phyloP scores from a whole-genome alignment of 2,888 invertebrate species.

The Amblyjoppa fuscipennis region DNA sequence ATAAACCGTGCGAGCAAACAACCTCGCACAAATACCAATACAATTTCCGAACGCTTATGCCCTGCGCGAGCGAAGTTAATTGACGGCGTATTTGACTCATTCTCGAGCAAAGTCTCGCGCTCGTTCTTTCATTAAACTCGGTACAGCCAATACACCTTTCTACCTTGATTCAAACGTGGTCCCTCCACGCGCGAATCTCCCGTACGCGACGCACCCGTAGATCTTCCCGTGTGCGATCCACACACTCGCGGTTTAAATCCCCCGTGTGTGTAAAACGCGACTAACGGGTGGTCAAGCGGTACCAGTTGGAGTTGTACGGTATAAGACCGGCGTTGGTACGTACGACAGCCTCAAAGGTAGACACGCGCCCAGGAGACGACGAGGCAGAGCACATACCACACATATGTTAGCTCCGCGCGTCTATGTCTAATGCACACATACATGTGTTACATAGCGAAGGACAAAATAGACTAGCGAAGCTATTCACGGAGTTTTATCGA shows the following conservation, averaged over 20 bases:
- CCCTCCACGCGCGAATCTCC: conserved; percentile 16
- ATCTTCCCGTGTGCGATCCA: background rate
- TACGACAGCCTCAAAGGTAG: conserved; percentile 1
- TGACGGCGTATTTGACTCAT: conserved; percentile 25
- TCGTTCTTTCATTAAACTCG: conserved; percentile 14
- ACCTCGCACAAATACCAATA: conserved; percentile 6
- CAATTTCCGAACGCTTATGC: background rate
- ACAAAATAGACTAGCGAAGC: no score
- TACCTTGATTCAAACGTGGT: conserved; percentile 31
- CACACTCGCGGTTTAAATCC: conserved; percentile 1
- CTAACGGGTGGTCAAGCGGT: conserved; percentile 66
- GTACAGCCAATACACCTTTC: background rate
- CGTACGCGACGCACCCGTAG: background rate
- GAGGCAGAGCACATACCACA: conserved; percentile 24
- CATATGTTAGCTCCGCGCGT: background rate
- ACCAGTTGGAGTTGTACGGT: conserved; percentile 60
- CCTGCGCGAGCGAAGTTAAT: conserved; percentile 25
- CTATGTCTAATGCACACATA: background rate
- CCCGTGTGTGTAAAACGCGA: conserved; percentile 38
- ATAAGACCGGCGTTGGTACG: conserved; percentile 32
- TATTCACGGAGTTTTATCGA: no score
- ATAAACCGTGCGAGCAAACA: background rate
- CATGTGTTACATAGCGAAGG: background rate
- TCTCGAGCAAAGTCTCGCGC: background rate
- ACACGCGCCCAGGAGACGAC: conserved; percentile 11